A percentile compares a stretch with the other conserved stretches of the same genome.
These are phyloP conservation scores for Cherax destructor DNA, from an alignment of 1,140 invertebrate species.

Conservation along the genomic window DNA sequence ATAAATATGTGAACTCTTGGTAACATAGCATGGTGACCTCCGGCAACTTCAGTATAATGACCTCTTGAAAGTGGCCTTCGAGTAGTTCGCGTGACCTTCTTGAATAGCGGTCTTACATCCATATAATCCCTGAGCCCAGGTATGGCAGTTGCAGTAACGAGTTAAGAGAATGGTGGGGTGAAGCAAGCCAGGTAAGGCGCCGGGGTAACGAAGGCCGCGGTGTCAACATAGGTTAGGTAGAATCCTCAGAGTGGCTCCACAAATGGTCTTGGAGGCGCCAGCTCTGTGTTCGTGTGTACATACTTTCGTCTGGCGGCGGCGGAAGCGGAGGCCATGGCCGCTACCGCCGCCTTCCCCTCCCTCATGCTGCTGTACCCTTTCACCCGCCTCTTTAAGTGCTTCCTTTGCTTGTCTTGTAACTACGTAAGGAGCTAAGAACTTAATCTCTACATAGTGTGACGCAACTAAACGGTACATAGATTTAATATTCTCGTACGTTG, in stretches of 20 bases:
- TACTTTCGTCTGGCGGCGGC: slow-evolving; percentile 12
- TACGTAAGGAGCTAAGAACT: background rate
- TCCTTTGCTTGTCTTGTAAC: background rate
- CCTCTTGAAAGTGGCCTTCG: background rate
- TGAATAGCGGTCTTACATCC: background rate
- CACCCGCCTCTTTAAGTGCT: background rate
- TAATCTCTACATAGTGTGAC: background rate
- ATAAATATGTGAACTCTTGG: background rate
- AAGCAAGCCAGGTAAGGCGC: slow-evolving; percentile 5
- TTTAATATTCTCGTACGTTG: background rate
- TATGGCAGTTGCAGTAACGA: background rate
- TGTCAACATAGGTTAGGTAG: slow-evolving; percentile 61
- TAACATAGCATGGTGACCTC: background rate
- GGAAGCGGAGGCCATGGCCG: background rate
- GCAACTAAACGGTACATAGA: background rate
- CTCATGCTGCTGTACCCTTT: background rate
- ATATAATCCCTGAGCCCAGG: background rate
- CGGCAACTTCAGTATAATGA: background rate
- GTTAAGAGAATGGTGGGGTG: background rate
- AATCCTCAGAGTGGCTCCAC: slow-evolving; percentile 57
- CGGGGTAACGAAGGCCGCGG: slow-evolving; percentile 37
- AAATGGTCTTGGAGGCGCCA: slow-evolving; percentile 61
- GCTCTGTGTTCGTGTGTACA: slow-evolving; percentile 14
- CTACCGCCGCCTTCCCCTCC: background rate
- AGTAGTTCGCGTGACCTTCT: background rate